phyloP scores from a whole-genome alignment of 2,888 invertebrate species.

The Epirrhoe tristata region DNA sequence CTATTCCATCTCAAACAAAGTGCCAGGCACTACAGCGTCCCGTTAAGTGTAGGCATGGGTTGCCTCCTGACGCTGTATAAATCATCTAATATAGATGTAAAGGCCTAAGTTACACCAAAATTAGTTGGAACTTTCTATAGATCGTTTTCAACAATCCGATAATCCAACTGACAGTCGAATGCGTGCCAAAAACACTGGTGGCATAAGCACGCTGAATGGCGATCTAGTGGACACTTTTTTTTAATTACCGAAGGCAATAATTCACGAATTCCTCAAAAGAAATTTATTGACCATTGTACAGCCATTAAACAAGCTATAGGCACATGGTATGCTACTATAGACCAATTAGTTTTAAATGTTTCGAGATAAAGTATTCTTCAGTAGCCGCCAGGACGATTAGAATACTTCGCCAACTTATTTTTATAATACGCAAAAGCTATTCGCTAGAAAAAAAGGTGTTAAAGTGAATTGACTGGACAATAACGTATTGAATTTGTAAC shows the following conservation, averaged over 20 bases:
- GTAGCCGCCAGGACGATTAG: constrained; percentile 44
- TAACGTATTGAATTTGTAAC: constrained; percentile 31
- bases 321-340: constrained; percentile 45
- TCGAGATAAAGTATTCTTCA: constrained; percentile 60
- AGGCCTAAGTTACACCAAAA: no score
- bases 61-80: no score
- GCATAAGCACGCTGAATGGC: no score
- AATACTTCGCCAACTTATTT: constrained; percentile 37
- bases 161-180: no score
- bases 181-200: no score
- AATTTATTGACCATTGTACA: constrained; percentile 40
- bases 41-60: no score
- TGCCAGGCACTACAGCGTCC: no score
- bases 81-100: no score
- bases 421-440: constrained; percentile 30
- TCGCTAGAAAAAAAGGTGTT: constrained; percentile 19
- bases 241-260: constrained; percentile 9
- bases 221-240: neutral
- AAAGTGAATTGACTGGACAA: constrained; percentile 31
- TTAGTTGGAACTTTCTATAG: no score
- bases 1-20: no score
- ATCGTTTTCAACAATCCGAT: no score
- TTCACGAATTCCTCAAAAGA: constrained; percentile 18
- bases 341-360: constrained; percentile 63
- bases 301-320: constrained; percentile 37